These are phyloP conservation scores for Engraulis encrasicolus DNA, from an alignment of 2,113 vertebrate species.

Conservation along the genomic window DNA sequence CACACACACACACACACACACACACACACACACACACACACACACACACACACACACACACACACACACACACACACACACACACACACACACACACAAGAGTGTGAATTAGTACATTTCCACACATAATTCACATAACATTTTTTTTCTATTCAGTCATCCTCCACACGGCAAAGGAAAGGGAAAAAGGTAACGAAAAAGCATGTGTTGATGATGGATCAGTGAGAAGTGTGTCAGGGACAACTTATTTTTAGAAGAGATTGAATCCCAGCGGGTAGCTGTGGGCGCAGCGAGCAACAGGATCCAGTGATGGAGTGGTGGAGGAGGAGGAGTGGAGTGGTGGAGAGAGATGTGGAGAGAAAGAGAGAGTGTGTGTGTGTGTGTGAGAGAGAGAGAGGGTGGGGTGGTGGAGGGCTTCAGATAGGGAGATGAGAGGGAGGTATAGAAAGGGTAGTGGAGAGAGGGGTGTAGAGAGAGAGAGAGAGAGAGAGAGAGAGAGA, in stretches of 20 bases:
- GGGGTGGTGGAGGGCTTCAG: too few relatives aligned
- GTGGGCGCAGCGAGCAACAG: conserved; percentile 45
- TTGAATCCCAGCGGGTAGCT: conserved; percentile 44
- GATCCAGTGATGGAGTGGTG: conserved; percentile 48
- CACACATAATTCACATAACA: not conserved
- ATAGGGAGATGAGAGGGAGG: too few relatives aligned
- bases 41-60: too few relatives aligned
- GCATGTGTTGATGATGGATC: conserved; percentile 48
- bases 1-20: too few relatives aligned
- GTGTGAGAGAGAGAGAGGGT: too few relatives aligned
- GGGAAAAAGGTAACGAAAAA: conserved; percentile 34
- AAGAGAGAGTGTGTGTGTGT: not conserved
- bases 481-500: too few relatives aligned
- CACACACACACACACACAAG: too few relatives aligned
- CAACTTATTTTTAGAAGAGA: conserved; percentile 45
- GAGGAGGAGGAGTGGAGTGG: not conserved
- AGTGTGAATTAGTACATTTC: too few relatives aligned
- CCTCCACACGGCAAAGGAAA: not conserved
- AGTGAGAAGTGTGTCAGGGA: conserved; percentile 42
- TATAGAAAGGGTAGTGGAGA: too few relatives aligned
- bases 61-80: not conserved
- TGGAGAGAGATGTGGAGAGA: conserved; percentile 8
- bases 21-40: too few relatives aligned
- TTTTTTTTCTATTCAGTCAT: conserved; percentile 5
- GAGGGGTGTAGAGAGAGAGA: too few relatives aligned